These are phyloP conservation scores for Pimephales promelas DNA, from an alignment of 2,113 vertebrate genomes.

Conservation along the genomic window DNA sequence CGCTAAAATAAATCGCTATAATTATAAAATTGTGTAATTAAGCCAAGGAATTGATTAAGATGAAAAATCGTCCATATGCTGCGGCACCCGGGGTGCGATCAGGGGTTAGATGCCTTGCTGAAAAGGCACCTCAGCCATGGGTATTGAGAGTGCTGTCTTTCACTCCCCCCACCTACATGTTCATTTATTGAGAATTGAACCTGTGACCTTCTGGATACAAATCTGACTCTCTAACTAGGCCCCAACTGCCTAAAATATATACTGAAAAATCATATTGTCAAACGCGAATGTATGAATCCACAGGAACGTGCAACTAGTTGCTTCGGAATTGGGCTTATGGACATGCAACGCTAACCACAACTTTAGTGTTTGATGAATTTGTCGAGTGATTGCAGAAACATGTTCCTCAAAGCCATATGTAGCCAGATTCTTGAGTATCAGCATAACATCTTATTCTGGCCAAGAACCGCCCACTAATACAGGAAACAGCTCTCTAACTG, in stretches of 20 bases:
- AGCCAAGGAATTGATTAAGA: too few species aligned
- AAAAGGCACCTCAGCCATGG: too few species aligned
- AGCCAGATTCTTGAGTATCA: constrained; percentile 6
- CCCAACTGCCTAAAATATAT: not conserved
- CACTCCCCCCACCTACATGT: too few species aligned
- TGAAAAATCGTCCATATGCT: too few species aligned
- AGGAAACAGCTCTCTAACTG: not conserved
- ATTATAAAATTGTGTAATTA: constrained; percentile 3
- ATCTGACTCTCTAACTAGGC: too few species aligned
- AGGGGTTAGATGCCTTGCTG: too few species aligned
- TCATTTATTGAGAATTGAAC: too few species aligned
- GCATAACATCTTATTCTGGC: not conserved
- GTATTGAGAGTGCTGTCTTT: too few species aligned
- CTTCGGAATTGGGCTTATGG: not conserved
- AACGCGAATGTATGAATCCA: not conserved
- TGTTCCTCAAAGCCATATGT: constrained; percentile 1
- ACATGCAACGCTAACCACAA: constrained; percentile 5
- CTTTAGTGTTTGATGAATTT: constrained; percentile 13
- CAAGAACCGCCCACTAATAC: constrained; percentile 6
- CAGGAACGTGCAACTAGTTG: not conserved
- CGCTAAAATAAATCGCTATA: not conserved
- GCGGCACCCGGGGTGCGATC: too few species aligned
- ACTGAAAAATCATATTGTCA: constrained; percentile 4
- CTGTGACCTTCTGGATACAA: too few species aligned
- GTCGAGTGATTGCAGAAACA: constrained; percentile 1